A percentile compares a stretch with the other conserved stretches of the same genome.
Conservation (phyloP, 2,888 invertebrate species). For the Nematopogon swammerdamellus region DNA sequence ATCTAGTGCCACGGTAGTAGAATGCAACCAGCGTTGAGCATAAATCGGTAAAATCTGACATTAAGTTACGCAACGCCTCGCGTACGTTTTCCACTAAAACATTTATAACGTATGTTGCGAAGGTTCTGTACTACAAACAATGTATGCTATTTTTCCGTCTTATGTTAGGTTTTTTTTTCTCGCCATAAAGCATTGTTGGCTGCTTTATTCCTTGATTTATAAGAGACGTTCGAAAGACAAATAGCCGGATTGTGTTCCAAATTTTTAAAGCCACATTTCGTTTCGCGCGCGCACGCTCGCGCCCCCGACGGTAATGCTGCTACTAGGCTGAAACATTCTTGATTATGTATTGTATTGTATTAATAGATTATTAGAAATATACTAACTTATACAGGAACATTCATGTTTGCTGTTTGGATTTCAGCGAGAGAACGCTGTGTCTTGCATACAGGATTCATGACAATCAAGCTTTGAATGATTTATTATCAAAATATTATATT, state of each 20-base stretch:
- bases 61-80: constrained; percentile 1
- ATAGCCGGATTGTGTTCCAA: constrained; percentile 76
- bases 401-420: too few relatives aligned
- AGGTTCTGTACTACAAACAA: constrained; percentile 16
- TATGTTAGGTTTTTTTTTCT: constrained; percentile 51
- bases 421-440: too few relatives aligned
- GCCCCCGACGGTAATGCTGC: constrained; percentile 37
- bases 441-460: too few relatives aligned
- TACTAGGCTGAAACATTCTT: constrained; percentile 27
- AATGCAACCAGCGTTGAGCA: background rate
- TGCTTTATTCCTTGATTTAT: constrained; percentile 68
- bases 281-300: constrained; percentile 54
- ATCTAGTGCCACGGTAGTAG: too few relatives aligned
- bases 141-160: constrained; percentile 52
- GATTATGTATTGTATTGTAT: too few relatives aligned
- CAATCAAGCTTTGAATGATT: too few relatives aligned
- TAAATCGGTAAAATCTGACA: background rate
- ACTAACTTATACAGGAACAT: too few relatives aligned
- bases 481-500: too few relatives aligned
- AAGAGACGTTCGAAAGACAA: constrained; percentile 71
- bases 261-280: constrained; percentile 76
- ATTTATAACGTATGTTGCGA: constrained; percentile 45
- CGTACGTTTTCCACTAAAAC: constrained; percentile 25
- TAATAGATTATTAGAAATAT: too few relatives aligned
- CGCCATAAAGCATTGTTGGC: constrained; percentile 61